A percentile compares a stretch with the other conserved stretches of the same genome.
Conservation (phyloP, 64 coral and sea anemone species). For the Dendronephthya gigantea region DNA sequence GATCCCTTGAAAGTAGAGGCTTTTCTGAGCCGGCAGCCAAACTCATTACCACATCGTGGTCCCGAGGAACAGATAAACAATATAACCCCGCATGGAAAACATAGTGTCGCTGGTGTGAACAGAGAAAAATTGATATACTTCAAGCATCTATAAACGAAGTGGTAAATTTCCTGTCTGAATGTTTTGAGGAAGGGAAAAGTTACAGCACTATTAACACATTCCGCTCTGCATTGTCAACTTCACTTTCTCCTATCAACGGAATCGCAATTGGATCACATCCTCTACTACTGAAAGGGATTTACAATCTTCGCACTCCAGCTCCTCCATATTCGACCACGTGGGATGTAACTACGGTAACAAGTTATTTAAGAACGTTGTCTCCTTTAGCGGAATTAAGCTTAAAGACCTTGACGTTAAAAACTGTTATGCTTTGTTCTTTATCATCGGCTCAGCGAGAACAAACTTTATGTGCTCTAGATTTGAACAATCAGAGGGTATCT, state of each 20-base stretch:
- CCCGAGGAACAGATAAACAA: slow-evolving; percentile 60
- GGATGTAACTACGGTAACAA: slow-evolving; percentile 46
- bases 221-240: slow-evolving; percentile 42
- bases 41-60: slow-evolving; percentile 51
- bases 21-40: too few relatives aligned
- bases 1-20: too few relatives aligned
- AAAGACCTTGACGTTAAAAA: slow-evolving; percentile 56
- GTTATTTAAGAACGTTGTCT: slow-evolving; percentile 56
- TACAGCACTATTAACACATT: slow-evolving; percentile 56
- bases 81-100: slow-evolving; percentile 61
- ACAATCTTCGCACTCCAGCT: slow-evolving; percentile 23
- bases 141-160: slow-evolving; percentile 43
- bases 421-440: slow-evolving; percentile 81
- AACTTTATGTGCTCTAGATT: slow-evolving; percentile 62
- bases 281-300: slow-evolving; percentile 50
- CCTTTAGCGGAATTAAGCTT: slow-evolving; percentile 50
- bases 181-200: slow-evolving; percentile 35
- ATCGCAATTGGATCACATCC: too few relatives aligned
- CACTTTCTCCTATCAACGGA: slow-evolving; percentile 38
- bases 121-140: slow-evolving; percentile 61
- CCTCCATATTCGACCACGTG: slow-evolving; percentile 44
- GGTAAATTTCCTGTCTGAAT: slow-evolving; percentile 38
- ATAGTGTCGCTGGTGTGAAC: slow-evolving; percentile 43
- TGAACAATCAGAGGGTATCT: slow-evolving; percentile 30
- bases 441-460: slow-evolving; percentile 55